These are phyloP conservation scores for Antechinus stuartii DNA, from an alignment of 2,113 vertebrate genomes.

Conservation along the genomic window DNA sequence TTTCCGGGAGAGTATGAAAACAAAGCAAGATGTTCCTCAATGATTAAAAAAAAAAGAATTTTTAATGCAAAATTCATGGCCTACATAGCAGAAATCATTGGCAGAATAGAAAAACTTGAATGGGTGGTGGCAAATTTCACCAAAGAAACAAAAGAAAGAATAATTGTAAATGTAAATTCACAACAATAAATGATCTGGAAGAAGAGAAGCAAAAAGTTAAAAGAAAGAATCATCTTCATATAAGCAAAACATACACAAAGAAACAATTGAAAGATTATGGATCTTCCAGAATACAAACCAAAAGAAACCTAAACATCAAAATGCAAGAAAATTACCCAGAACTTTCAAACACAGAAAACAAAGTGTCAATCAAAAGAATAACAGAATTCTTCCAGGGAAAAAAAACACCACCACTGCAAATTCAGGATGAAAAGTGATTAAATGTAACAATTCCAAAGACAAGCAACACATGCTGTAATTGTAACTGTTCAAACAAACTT, in stretches of 20 bases:
- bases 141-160: background rate
- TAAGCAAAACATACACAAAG: background rate
- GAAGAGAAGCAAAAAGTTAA: background rate
- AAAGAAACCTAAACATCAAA: background rate
- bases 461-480: background rate
- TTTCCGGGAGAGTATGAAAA: background rate
- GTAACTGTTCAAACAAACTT: background rate
- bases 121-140: background rate
- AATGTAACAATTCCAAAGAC: background rate
- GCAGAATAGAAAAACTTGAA: background rate
- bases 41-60: background rate
- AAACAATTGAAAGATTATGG: background rate
- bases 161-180: background rate
- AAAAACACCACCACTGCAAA: background rate
- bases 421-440: background rate
- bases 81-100: background rate
- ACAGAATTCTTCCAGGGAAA: background rate
- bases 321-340: background rate
- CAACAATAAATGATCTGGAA: background rate
- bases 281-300: background rate
- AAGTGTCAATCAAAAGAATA: background rate
- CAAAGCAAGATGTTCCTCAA: background rate
- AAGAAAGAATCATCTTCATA: background rate
- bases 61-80: background rate
- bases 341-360: background rate